These are phyloP conservation scores for Malacoctenus gilli DNA, from an alignment of 2,797 vertebrate species.

Conservation along the genomic window DNA sequence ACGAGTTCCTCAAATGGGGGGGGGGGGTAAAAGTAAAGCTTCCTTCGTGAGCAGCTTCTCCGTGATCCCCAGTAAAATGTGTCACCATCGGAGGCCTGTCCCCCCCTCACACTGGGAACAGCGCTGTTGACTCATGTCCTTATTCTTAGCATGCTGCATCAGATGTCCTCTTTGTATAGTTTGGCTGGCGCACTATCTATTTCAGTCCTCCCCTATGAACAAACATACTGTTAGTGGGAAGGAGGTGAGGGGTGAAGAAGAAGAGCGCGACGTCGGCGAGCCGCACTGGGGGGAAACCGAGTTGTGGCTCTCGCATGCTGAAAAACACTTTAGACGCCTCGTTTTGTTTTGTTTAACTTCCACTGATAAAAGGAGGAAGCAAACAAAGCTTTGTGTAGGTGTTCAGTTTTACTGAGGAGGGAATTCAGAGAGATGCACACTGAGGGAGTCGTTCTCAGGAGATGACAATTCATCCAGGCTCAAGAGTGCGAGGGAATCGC, in stretches of 20 bases:
- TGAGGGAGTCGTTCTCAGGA: too few relatives aligned
- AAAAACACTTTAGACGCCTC: conserved; percentile 6
- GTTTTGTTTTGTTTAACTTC: too few relatives aligned
- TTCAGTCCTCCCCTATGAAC: conserved; percentile 54
- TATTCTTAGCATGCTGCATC: conserved; percentile 62
- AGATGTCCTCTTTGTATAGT: conserved; percentile 58
- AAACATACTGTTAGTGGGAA: conserved; percentile 55
- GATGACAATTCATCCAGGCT: neutral
- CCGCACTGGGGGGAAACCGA: conserved; percentile 5
- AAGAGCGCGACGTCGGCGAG: neutral
- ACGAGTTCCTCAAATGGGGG: too few relatives aligned
- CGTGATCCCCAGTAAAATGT: conserved; percentile 31
- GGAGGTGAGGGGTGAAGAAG: conserved; percentile 23
- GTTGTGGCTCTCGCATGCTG: conserved; percentile 16
- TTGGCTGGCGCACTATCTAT: conserved; percentile 49
- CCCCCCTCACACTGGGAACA: conserved; percentile 33
- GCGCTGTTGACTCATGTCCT: conserved; percentile 55
- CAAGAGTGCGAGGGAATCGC: neutral
- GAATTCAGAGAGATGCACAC: too few relatives aligned
- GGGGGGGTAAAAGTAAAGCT: neutral
- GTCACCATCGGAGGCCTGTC: conserved; percentile 25
- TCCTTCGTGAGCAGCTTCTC: conserved; percentile 8
- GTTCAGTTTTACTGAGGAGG: neutral
- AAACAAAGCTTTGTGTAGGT: neutral
- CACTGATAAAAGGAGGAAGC: neutral